Conservation (phyloP, 2,113 vertebrate species). For the Cottus gobio region DNA sequence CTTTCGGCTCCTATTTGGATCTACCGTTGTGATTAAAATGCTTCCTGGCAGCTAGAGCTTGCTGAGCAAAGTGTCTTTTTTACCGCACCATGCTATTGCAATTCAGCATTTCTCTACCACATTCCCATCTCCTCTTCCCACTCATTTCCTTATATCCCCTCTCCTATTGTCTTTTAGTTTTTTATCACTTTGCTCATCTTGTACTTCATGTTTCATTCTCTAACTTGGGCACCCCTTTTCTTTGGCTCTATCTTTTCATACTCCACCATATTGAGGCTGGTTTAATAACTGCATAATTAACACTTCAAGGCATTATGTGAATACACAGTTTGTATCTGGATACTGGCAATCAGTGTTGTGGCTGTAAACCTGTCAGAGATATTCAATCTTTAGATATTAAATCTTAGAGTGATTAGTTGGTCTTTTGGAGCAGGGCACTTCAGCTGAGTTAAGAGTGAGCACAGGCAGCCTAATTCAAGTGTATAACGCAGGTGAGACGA, state of each 20-base stretch:
- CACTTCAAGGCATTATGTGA: constrained; percentile 45
- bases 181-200: constrained; percentile 16
- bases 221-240: background rate
- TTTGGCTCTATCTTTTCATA: background rate
- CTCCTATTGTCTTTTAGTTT: constrained; percentile 20
- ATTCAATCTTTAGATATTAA: constrained; percentile 53
- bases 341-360: constrained; percentile 48
- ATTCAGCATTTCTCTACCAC: constrained; percentile 69
- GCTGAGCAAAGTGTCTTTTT: constrained; percentile 73
- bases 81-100: constrained; percentile 48
- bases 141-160: constrained; percentile 44
- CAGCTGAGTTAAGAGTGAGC: constrained; percentile 30
- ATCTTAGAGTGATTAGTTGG: constrained; percentile 44
- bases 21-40: constrained; percentile 78
- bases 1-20: constrained; percentile 78
- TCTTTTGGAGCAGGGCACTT: constrained; percentile 37
- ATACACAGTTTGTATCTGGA: constrained; percentile 51
- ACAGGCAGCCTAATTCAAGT: constrained; percentile 32
- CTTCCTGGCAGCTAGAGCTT: constrained; percentile 73
- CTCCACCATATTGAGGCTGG: constrained; percentile 25
- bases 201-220: constrained; percentile 29
- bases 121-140: constrained; percentile 45
- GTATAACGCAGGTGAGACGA: constrained; percentile 41
- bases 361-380: constrained; percentile 49
- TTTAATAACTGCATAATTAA: constrained; percentile 54